Conservation (phyloP, 2,113 vertebrate species). For the Heliornis fulica region DNA sequence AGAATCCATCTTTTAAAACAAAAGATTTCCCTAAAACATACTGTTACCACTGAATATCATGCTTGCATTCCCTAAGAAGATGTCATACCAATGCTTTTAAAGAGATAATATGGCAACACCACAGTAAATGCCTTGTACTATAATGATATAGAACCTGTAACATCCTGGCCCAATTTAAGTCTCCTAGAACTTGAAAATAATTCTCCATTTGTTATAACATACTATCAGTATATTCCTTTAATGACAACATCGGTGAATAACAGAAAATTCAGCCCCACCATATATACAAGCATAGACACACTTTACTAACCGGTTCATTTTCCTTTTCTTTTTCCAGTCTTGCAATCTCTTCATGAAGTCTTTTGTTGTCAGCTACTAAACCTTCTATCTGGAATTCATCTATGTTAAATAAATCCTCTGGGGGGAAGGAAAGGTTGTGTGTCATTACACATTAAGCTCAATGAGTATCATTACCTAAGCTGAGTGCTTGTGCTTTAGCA, state of each 20-base stretch:
- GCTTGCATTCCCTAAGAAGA: neutral
- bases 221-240: neutral
- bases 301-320: slow-evolving; percentile 82
- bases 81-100: neutral
- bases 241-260: neutral
- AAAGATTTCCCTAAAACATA: neutral
- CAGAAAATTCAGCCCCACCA: neutral
- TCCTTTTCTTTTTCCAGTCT: slow-evolving; percentile 87
- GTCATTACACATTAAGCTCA: neutral
- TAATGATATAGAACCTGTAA: neutral
- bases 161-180: neutral
- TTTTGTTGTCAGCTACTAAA: slow-evolving; percentile 79
- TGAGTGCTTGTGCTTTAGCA: neutral
- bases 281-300: neutral
- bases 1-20: neutral
- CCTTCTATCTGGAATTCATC: slow-evolving; percentile 81
- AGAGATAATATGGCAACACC: neutral
- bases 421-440: neutral
- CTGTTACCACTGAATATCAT: neutral
- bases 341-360: slow-evolving; percentile 82
- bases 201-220: neutral
- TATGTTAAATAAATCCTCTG: slow-evolving; percentile 89
- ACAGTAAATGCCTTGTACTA: neutral
- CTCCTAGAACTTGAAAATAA: neutral
- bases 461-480: neutral